Evolutionary conservation across 2,888 invertebrate genomes (phyloP).

Genomic region (Clistopyga incitator): DNA sequence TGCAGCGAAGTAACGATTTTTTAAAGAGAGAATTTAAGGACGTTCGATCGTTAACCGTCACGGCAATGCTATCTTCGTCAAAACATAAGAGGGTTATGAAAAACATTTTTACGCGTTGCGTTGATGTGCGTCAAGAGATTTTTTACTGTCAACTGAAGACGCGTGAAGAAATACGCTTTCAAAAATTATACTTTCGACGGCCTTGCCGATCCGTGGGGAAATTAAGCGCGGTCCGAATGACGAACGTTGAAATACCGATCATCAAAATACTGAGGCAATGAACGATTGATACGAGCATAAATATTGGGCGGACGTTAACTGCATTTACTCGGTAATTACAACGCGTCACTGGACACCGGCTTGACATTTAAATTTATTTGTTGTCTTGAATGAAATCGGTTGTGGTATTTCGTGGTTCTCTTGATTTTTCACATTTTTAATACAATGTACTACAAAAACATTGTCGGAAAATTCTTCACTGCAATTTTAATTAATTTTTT

Average conservation of each 20-base stretch:
- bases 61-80: background rate
- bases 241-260: background rate
- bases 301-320: background rate
- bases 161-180: background rate
- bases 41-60: background rate
- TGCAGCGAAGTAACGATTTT: background rate
- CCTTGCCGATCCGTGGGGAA: background rate
- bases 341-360: no score
- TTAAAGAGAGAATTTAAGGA: conserved; percentile 6
- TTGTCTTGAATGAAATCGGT: no score
- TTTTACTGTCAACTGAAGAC: background rate
- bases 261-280: background rate
- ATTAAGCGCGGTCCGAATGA: background rate
- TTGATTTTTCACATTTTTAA: no score
- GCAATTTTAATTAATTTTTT: no score
- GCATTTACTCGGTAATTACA: no score
- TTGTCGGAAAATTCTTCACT: no score
- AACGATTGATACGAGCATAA: background rate
- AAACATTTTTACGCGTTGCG: background rate
- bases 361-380: no score
- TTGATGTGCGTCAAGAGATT: background rate
- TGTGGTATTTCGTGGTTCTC: no score
- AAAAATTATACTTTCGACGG: background rate
- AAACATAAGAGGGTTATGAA: no score
- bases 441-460: no score